A percentile compares a stretch with the other conserved stretches of the same genome.
Conservation (phyloP, 2,797 vertebrate species). For the Amniataba percoides region DNA sequence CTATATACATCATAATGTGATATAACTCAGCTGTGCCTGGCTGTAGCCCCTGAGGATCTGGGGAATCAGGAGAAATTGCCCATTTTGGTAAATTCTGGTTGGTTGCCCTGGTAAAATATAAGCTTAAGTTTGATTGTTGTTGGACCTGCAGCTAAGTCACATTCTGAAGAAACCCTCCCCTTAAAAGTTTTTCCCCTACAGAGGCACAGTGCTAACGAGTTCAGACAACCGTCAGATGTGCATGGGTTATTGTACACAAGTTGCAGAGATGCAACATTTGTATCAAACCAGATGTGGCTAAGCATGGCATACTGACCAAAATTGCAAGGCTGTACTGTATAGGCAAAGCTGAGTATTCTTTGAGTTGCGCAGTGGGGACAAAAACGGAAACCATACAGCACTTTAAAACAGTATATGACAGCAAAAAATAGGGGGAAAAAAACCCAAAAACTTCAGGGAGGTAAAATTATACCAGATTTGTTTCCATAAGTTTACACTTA, state of each 20-base stretch:
- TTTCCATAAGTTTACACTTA: slow-evolving; percentile 33
- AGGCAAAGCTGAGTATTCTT: background rate
- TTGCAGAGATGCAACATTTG: background rate
- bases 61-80: background rate
- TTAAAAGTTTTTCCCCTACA: too few relatives aligned
- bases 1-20: background rate
- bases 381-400: slow-evolving; percentile 11
- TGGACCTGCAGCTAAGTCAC: background rate
- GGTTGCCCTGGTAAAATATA: background rate
- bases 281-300: slow-evolving; percentile 26
- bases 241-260: background rate
- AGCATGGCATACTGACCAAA: slow-evolving; percentile 8
- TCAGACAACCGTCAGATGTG: slow-evolving; percentile 12
- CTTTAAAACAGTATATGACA: slow-evolving; percentile 21
- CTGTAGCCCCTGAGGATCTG: background rate
- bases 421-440: slow-evolving; percentile 19
- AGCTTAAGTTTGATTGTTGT: background rate
- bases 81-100: background rate
- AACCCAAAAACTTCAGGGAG: background rate
- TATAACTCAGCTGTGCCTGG: background rate
- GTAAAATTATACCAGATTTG: slow-evolving; percentile 16
- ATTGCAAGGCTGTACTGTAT: background rate
- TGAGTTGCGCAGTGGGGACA: background rate
- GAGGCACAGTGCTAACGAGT: background rate
- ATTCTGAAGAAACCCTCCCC: background rate